Percentiles rank a stretch among this genome's conserved stretches.
Evolutionary conservation across 2,797 vertebrate species (phyloP).

Genomic region (Ceryle rudis): DNA sequence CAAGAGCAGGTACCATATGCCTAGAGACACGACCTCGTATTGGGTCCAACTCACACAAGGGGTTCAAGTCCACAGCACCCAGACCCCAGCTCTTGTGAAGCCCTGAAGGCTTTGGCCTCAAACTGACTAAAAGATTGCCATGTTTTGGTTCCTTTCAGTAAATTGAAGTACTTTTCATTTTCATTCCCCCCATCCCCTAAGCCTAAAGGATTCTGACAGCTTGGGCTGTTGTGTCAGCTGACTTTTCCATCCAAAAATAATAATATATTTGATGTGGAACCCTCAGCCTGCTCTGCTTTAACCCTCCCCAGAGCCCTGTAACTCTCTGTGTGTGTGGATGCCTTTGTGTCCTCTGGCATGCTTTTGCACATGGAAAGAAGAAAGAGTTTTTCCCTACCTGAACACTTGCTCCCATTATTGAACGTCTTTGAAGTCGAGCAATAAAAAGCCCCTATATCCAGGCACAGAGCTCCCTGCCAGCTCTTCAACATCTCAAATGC

Average conservation of each 20-base stretch:
- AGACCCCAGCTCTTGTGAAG: fast-evolving
- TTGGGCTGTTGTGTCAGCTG: neutral
- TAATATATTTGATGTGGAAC: neutral
- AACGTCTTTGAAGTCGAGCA: neutral
- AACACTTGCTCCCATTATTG: neutral
- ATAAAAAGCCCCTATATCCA: neutral
- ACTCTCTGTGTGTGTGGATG: neutral
- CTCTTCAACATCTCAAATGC: neutral
- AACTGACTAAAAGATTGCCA: neutral
- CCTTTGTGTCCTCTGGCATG: constrained; percentile 4
- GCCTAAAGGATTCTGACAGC: neutral
- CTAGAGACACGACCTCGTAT: too few species aligned
- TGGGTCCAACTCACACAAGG: neutral
- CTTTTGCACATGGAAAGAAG: constrained; percentile 20
- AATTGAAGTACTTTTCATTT: neutral
- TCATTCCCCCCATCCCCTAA: fast-evolving
- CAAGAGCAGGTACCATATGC: neutral
- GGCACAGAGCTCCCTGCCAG: neutral
- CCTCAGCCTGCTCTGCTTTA: constrained; percentile 13
- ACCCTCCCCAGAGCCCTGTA: neutral
- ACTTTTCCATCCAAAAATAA: constrained; percentile 26
- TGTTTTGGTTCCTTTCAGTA: neutral
- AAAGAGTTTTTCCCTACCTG: constrained; percentile 57
- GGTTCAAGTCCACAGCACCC: neutral
- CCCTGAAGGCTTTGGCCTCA: neutral